Percentiles rank a stretch among this genome's conserved stretches.
These are phyloP conservation scores for Planiliza haematocheilus DNA, from an alignment of 2,113 vertebrate species.

Conservation along the genomic window DNA sequence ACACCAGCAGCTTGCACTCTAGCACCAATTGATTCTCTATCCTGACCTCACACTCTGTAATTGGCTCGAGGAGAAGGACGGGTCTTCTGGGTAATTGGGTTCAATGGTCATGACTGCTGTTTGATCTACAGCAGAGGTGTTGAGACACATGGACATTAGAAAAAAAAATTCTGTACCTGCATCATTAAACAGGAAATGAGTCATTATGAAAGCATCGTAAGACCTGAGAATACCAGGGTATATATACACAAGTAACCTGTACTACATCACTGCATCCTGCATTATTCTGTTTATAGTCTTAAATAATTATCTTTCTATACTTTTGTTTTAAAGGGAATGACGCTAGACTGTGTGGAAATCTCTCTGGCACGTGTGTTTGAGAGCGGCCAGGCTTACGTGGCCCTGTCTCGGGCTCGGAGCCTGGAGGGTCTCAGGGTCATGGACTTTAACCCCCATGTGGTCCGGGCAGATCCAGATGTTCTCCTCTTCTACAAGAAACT, in stretches of 20 bases:
- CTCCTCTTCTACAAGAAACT: constrained; percentile 89
- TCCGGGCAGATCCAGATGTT: constrained; percentile 90
- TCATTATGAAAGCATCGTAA: not conserved
- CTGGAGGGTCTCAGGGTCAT: constrained; percentile 92
- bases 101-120: constrained; percentile 43
- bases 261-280: not conserved
- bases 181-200: constrained; percentile 18
- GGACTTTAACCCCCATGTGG: constrained; percentile 92
- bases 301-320: not conserved
- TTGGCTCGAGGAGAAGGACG: not conserved
- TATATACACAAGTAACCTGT: too few species aligned
- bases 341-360: constrained; percentile 93
- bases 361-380: constrained; percentile 95
- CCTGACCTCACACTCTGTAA: constrained; percentile 27
- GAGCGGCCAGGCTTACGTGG: constrained; percentile 95
- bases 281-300: not conserved
- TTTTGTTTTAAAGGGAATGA: constrained; percentile 86
- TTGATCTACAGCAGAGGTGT: constrained; percentile 19
- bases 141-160: not conserved
- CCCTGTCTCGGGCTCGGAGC: constrained; percentile 91
- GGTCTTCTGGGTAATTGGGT: constrained; percentile 51
- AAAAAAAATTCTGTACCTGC: not conserved
- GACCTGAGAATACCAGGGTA: not conserved
- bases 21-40: constrained; percentile 8
- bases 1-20: constrained; percentile 4